Evolutionary conservation across 2,113 vertebrate species (phyloP).

Genomic region (pig (Sus scrofa)): DNA sequence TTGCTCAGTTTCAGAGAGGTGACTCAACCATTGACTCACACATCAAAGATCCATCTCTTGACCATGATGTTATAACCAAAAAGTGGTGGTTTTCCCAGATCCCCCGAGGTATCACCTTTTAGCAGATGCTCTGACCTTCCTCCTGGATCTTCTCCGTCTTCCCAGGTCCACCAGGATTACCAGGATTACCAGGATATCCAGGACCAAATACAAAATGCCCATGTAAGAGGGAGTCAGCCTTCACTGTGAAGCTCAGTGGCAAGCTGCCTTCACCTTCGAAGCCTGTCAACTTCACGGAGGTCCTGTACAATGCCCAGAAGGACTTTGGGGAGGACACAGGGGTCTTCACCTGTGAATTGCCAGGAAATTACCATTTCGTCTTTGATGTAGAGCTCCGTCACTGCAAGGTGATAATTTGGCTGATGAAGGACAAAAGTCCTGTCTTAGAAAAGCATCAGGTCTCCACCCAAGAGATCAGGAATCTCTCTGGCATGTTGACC

Average conservation of each 20-base stretch:
- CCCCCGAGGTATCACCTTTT: background rate
- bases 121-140: background rate
- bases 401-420: background rate
- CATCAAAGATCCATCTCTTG: background rate
- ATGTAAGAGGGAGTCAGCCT: accelerated
- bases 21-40: background rate
- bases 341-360: background rate
- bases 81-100: background rate
- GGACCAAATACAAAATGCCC: background rate
- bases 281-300: background rate
- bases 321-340: background rate
- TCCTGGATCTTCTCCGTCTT: background rate
- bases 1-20: background rate
- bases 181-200: background rate
- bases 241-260: background rate
- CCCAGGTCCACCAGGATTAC: background rate
- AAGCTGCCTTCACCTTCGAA: background rate
- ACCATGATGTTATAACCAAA: background rate
- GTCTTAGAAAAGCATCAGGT: background rate
- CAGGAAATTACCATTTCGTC: background rate
- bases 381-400: background rate
- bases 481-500: background rate
- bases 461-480: background rate
- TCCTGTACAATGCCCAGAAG: background rate
- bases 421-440: background rate